Evolutionary conservation across 2,888 invertebrate genomes (phyloP), one percentile per base, ranked within the genome.

Genomic region (Nasonovia ribisnigri): DNA sequence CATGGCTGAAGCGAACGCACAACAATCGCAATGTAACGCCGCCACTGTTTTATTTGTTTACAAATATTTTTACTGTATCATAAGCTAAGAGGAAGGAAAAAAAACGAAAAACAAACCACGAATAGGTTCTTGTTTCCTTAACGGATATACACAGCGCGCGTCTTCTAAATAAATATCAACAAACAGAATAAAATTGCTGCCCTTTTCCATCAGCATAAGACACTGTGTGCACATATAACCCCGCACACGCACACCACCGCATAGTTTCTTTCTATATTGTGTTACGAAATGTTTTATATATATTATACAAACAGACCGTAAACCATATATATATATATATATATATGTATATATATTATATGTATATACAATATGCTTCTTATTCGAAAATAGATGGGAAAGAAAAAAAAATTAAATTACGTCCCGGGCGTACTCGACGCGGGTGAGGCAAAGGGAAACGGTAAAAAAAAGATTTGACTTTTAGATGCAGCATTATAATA

Each of bases 141-240:
- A 92, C 92, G 77, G 92, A 57, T 92, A 86, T 36, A 86, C 51
- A 29, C 84, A 77, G 29, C 0, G 42, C 89, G 29, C 60, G 29
- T 42, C 43, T 77, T 5, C 24, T 46, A 89, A 84, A 92, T 92
- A 92, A 89, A 92, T 88, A 89, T 89, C 88, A 92, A 92, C 92
- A 92, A 89, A 92, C 88, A 13, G 88, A 89, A 92, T 92, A 92
- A 89, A 92, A 92, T 92, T 92, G 46, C 77, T 36, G 88, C 43
- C 43, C 54, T 92, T 92, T 92, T 84, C 92, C 88, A 92, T 92
- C 88, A 84, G 84, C 88, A 92, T 89, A 89, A 92, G 67, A 92
- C 60, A 92, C 67, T 67, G 92, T 67, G 48, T 67, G 87, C 57
- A 48, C n/a, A 87, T 26, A 36, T 92, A 57, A 16, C n/a, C 26